Evolutionary conservation across 2,113 vertebrate species (phyloP).

Genomic region (Archilochus colubris): DNA sequence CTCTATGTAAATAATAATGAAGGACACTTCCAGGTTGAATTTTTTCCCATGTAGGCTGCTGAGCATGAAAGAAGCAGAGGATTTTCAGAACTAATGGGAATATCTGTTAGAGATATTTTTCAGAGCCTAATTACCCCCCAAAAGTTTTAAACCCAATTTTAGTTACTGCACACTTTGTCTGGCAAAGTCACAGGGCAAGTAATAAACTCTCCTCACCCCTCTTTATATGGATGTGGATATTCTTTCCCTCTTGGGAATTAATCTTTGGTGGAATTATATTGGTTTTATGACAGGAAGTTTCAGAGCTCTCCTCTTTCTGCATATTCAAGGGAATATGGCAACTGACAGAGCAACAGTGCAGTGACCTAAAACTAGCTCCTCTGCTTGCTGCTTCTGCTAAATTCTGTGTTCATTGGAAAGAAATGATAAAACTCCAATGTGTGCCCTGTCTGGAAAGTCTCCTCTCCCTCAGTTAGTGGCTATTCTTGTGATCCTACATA

Average conservation of each 20-base stretch:
- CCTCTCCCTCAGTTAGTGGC: neutral
- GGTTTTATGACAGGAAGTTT: neutral
- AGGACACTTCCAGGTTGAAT: conserved; percentile 60
- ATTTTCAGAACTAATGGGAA: neutral
- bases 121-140: neutral
- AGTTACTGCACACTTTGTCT: neutral
- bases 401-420: neutral
- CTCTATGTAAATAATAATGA: conserved; percentile 66
- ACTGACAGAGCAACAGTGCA: neutral
- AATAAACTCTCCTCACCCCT: neutral
- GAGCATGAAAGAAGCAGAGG: conserved; percentile 8
- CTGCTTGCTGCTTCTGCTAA: neutral
- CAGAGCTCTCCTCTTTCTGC: neutral
- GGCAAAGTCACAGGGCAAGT: neutral
- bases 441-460: neutral
- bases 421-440: neutral
- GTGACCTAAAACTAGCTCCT: neutral
- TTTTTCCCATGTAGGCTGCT: conserved; percentile 9
- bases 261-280: neutral
- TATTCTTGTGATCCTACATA: neutral
- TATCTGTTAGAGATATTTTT: neutral
- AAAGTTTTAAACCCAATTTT: neutral
- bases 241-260: neutral
- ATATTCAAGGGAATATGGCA: neutral
- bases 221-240: neutral